Base-by-base conservation (phyloP, 2,113 vertebrate genomes). In the Salvator merianae region DNA sequence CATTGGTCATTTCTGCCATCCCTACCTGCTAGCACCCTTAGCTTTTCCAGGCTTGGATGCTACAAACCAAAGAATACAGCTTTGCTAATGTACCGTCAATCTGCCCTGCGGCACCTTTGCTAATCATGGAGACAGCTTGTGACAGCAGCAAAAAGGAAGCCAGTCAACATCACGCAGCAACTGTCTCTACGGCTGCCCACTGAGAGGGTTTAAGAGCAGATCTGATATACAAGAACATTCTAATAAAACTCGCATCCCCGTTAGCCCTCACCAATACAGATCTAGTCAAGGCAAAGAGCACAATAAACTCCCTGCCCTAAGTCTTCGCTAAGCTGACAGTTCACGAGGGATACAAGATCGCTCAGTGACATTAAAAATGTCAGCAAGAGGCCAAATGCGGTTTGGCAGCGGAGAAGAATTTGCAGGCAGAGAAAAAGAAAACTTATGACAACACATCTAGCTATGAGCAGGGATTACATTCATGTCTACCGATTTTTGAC, bases 321-420 rank as follows among this genome's bases (percentile, higher is more conserved):
- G 94, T 94, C 90, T 89, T 93, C 85, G 93, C 90, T 88, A 88
- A 84, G 50, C 84, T 95, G 94, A 95, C 91, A 95, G 93, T 84
- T 95, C 94, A 94, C 81, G 77, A 90, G 90, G 91, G 90, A 90
- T 88, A 87, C 84, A 92, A 91, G 92, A 94, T 95, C 91, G 91
- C 90, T 95, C 94, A 93, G 88, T 90, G 94, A 93, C 92, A 94
- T 94, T 94, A 95, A 93, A 95, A 95, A 95, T 95, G 91, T 94
- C 95, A 94, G 92, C 89, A 94, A 94, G 90, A 93, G 92, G 84
- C 70, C 7, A 53, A 59, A 89, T 90, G 90, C 70, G 78, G 83
- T 92, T 88, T 92, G 93, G 92, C 0, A 0, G 92, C 89, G 84
- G 80, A 88, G 87, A 87, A 77, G 53, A 73, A 83, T 90, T 88